These are phyloP conservation scores for Cydia fagiglandana DNA, from an alignment of 1,140 invertebrate genomes.

Conservation along the genomic window DNA sequence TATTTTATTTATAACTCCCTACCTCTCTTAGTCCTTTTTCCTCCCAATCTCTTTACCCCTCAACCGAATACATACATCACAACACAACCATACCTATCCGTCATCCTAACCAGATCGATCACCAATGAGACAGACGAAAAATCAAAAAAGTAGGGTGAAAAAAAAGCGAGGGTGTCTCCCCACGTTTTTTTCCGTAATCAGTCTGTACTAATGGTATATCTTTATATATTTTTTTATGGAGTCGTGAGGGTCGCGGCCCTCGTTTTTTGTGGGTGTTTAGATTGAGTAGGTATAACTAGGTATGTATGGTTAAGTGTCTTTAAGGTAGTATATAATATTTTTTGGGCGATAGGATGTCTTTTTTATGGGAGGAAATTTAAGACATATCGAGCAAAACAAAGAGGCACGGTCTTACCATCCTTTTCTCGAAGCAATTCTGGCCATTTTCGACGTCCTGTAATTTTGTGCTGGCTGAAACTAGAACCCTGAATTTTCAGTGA, in stretches of 20 bases:
- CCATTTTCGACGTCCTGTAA: too few species aligned
- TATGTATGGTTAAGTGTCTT: background rate
- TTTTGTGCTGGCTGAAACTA: too few species aligned
- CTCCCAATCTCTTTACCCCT: background rate
- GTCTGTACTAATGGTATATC: constrained; percentile 40
- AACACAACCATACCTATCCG: constrained; percentile 27
- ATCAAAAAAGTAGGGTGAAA: constrained; percentile 49
- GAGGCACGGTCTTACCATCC: too few species aligned
- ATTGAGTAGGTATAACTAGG: background rate
- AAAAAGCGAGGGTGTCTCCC: constrained; percentile 48
- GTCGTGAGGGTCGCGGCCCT: background rate
- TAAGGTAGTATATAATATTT: background rate
- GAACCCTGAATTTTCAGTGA: too few species aligned
- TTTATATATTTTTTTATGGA: constrained; percentile 53
- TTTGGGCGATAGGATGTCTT: too few species aligned
- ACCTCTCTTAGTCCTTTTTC: background rate
- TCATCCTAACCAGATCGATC: constrained; percentile 22
- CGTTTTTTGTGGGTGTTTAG: background rate
- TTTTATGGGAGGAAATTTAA: too few species aligned
- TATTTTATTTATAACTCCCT: background rate
- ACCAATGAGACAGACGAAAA: constrained; percentile 51
- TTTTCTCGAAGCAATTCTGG: too few species aligned
- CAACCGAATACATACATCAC: background rate
- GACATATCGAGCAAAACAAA: too few species aligned
- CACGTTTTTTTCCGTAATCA: constrained; percentile 48